These are phyloP conservation scores for Parnassius smintheus DNA, from an alignment of 2,888 invertebrate genomes.

Conservation along the genomic window DNA sequence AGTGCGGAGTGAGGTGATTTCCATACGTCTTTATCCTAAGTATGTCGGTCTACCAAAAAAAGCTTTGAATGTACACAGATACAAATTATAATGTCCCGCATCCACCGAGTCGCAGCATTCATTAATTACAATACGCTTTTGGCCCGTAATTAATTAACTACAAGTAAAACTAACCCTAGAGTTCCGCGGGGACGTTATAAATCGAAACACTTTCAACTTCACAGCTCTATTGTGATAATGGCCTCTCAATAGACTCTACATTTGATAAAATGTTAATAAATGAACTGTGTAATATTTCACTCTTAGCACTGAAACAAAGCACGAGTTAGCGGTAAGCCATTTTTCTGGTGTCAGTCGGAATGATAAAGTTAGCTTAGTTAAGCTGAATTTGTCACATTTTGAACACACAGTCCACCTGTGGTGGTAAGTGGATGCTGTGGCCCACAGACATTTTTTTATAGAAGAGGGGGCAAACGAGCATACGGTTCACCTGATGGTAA, in stretches of 20 bases:
- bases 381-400: too few relatives aligned
- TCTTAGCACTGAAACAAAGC: neutral
- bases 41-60: constrained; percentile 21
- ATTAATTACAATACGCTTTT: constrained; percentile 21
- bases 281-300: constrained; percentile 8
- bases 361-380: too few relatives aligned
- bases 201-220: constrained; percentile 9
- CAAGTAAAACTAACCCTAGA: neutral
- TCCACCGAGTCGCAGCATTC: constrained; percentile 2
- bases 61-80: constrained; percentile 16
- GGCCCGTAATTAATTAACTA: constrained; percentile 19
- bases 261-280: constrained; percentile 19
- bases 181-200: constrained; percentile 1
- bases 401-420: too few relatives aligned
- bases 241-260: constrained; percentile 2
- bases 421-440: too few relatives aligned
- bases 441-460: too few relatives aligned
- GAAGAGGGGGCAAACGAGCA: too few relatives aligned
- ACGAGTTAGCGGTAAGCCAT: too few relatives aligned
- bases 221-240: constrained; percentile 17
- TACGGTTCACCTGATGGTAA: too few relatives aligned
- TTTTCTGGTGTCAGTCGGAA: too few relatives aligned
- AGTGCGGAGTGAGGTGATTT: constrained; percentile 5
- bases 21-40: constrained; percentile 7
- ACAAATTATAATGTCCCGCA: constrained; percentile 15